Conservation (phyloP, 2,888 invertebrate genomes). For the Oscheius onirici region DNA sequence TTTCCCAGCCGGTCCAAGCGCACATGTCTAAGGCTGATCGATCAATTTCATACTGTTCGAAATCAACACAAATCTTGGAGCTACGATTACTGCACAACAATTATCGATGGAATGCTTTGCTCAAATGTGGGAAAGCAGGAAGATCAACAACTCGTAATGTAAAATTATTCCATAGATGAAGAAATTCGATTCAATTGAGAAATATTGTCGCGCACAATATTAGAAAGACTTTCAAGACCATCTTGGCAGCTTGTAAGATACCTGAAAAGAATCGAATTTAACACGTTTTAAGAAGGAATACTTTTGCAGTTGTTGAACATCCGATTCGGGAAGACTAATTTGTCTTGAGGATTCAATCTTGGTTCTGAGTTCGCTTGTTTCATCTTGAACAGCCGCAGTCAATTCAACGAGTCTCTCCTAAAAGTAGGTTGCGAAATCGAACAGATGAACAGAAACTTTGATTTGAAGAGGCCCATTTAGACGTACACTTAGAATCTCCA, state of each 20-base stretch:
- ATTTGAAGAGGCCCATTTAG: conserved; percentile 91
- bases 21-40: background rate
- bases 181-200: too few relatives aligned
- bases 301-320: conserved; percentile 31
- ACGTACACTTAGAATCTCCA: conserved; percentile 87
- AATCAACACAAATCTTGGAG: background rate
- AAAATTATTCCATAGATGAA: background rate
- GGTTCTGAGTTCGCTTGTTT: too few relatives aligned
- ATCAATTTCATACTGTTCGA: background rate
- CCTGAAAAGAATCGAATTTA: conserved; percentile 8
- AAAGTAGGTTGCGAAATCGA: background rate
- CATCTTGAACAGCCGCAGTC: conserved; percentile 1
- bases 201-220: too few relatives aligned
- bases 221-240: too few relatives aligned
- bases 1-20: too few relatives aligned
- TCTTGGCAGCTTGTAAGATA: conserved; percentile 37
- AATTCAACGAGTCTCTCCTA: conserved; percentile 11
- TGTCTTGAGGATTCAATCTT: too few relatives aligned
- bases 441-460: conserved; percentile 76
- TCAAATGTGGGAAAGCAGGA: background rate
- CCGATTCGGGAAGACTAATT: conserved; percentile 12
- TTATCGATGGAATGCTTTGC: background rate
- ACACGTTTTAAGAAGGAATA: background rate
- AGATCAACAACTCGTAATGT: background rate
- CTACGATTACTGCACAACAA: background rate